Evolutionary conservation across 2,797 vertebrate genomes (phyloP), one percentile per base, ranked within the genome.

Genomic region (Psittacula echo): DNA sequence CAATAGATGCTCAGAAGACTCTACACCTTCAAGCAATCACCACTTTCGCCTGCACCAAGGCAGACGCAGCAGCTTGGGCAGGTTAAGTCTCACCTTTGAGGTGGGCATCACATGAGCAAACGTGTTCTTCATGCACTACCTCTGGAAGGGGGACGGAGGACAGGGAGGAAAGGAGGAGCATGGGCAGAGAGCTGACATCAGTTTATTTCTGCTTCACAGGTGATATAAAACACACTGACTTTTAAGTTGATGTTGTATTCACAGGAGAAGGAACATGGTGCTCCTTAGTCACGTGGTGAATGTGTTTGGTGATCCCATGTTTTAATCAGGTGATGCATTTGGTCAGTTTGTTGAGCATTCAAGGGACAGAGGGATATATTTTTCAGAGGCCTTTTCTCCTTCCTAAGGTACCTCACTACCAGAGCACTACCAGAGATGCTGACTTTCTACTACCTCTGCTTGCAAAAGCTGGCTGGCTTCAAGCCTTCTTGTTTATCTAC

Each of bases 101-200:
- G n/a, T 4, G 41, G 68, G 48, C 56, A 32, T 19, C 54, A 12
- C 54, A n/a, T 1, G 1, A 77, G 51, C 58, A 42, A 10, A n/a
- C 0, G 2, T 20, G 5, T 7, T 21, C 24, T 9, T 62, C 42
- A 17, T 2, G 1, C 15, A 3, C 42, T 16, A 2, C 30, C 66
- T 29, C 2, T 30, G 26, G 22, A 18, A 27, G 11, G 44, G 13
- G 20, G 44, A 34, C 0, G 0, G 51, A 47, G 71, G 45, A 32
- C 2, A 1, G 22, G 7, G 27, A 50, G 14, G 26, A 39, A 32
- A n/a, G 30, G 16, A 51, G 17, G 50, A 75, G 22, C 8, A 5
- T 0, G 6, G 37, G n/a, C 65, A 13, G 16, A 27, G 16, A 30
- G 19, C 51, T 27, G 32, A 18, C 14, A 11, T 37, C 44, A 42